These are phyloP conservation scores for Carettochelys insculpta DNA, from an alignment of 2,113 vertebrate species.

Conservation along the genomic window DNA sequence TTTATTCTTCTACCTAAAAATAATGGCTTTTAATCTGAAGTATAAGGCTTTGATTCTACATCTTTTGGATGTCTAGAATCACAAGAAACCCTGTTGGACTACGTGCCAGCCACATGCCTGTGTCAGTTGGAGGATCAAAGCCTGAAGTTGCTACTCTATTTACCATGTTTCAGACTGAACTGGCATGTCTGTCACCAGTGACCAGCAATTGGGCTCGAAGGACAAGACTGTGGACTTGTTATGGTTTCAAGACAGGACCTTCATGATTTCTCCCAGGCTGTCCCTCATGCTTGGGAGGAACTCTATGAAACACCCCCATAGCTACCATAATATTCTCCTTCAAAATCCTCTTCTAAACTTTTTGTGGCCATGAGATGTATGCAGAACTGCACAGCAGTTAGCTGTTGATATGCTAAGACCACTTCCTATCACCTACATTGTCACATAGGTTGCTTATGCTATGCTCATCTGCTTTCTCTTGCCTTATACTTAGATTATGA, in stretches of 20 bases:
- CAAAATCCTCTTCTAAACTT: neutral
- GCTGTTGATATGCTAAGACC: neutral
- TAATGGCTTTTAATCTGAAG: conserved; percentile 35
- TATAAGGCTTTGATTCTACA: conserved; percentile 1
- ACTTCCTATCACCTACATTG: neutral
- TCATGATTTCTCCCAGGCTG: neutral
- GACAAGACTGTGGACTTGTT: neutral
- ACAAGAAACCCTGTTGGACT: neutral
- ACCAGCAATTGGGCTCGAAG: neutral
- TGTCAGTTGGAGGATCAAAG: conserved; percentile 29
- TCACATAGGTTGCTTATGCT: neutral
- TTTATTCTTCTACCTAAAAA: conserved; percentile 50
- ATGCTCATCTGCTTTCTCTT: neutral
- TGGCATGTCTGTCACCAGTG: neutral
- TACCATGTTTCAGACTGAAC: conserved; percentile 11
- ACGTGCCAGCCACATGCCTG: neutral
- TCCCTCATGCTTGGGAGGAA: neutral
- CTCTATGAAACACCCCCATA: neutral
- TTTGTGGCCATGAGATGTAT: neutral
- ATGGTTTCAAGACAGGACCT: neutral
- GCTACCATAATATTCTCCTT: neutral
- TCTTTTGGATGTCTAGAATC: neutral
- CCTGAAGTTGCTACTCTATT: neutral
- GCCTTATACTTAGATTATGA: neutral
- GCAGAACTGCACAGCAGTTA: neutral